Percentiles rank a stretch among this genome's conserved stretches.
phyloP scores from a whole-genome alignment of 2,888 invertebrate species.

The Nesidiocoris tenuis region DNA sequence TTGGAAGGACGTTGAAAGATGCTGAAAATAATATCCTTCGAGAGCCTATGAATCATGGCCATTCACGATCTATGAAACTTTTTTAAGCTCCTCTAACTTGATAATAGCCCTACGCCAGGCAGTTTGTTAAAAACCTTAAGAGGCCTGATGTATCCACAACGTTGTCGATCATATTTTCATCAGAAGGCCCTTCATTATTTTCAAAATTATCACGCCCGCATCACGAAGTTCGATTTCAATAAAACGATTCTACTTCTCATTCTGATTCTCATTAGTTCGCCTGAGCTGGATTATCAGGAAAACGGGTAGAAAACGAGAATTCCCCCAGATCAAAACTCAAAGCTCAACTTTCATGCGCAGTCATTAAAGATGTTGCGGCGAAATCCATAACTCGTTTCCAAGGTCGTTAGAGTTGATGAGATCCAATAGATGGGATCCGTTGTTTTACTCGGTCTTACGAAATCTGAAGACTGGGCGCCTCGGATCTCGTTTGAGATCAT shows the following conservation, averaged over 20 bases:
- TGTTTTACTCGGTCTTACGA: not conserved
- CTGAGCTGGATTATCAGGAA: no score
- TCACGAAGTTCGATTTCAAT: no score
- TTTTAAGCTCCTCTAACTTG: no score
- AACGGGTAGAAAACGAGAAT: not conserved
- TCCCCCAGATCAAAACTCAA: not conserved
- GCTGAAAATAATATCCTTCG: not conserved
- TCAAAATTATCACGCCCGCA: no score
- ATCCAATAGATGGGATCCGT: not conserved
- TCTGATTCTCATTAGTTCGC: no score
- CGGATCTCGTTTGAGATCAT: not conserved
- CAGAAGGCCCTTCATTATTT: no score
- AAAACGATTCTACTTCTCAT: no score
- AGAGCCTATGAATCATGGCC: not conserved
- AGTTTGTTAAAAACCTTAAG: no score
- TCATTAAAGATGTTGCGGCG: not conserved
- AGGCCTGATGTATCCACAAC: no score
- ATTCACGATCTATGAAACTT: no score
- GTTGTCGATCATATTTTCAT: no score
- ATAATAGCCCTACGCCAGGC: no score
- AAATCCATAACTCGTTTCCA: not conserved
- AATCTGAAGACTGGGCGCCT: not conserved
- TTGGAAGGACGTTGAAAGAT: slow-evolving; percentile 5
- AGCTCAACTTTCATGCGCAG: not conserved
- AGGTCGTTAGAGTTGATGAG: not conserved